These are phyloP conservation scores for Coelogynopora nodosa DNA, from an alignment of 2,888 invertebrate species.

Conservation along the genomic window DNA sequence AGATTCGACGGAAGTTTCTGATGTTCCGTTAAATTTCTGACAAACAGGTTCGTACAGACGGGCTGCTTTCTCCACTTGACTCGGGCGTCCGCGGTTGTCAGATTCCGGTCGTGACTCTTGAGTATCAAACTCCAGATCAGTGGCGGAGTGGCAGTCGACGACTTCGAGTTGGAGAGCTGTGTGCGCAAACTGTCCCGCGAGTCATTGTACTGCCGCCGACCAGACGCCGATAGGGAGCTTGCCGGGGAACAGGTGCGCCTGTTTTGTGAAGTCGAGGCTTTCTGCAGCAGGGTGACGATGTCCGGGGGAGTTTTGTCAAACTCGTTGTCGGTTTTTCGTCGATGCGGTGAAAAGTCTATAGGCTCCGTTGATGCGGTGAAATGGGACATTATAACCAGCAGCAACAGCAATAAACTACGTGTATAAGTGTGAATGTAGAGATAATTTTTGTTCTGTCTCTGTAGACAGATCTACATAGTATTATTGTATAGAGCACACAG, in stretches of 20 bases:
- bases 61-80: neutral
- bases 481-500: no score
- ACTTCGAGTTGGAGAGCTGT: no score
- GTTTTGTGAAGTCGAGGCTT: neutral
- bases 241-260: neutral
- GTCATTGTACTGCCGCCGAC: no score
- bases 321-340: neutral
- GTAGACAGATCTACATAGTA: no score
- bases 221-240: no score
- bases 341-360: neutral
- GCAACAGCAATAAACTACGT: no score
- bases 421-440: no score
- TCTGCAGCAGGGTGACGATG: neutral
- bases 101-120: neutral
- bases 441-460: no score
- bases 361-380: neutral
- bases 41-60: neutral
- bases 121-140: neutral
- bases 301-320: neutral
- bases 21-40: neutral
- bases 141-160: neutral
- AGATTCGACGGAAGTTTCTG: neutral
- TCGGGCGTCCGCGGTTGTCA: neutral
- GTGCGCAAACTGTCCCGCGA: no score
- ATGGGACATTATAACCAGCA: neutral